Percentiles rank a stretch among this genome's conserved stretches.
These are phyloP conservation scores for Otus sunia DNA, from an alignment of 2,113 vertebrate genomes.

Conservation along the genomic window DNA sequence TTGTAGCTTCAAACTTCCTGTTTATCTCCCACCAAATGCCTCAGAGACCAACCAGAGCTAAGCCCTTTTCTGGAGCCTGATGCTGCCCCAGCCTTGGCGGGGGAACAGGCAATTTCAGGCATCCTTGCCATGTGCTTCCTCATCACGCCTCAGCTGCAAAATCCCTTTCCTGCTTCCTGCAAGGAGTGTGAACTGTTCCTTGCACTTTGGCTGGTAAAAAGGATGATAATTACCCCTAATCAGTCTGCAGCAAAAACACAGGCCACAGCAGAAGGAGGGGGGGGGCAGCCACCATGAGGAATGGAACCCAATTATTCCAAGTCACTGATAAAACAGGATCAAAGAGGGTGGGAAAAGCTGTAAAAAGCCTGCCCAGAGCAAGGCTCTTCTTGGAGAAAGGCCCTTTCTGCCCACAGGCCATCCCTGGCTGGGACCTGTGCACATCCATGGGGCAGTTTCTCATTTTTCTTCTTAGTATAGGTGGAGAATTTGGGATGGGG, in stretches of 20 bases:
- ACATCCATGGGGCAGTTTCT: neutral
- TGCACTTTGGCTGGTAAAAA: constrained; percentile 14
- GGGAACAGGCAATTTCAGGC: neutral
- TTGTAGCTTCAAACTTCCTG: neutral
- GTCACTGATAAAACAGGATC: neutral
- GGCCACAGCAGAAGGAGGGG: neutral
- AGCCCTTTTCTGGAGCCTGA: neutral
- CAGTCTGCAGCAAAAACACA: constrained; percentile 12
- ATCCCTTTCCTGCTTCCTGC: constrained; percentile 18
- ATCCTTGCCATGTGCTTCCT: constrained; percentile 22
- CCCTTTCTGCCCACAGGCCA: neutral
- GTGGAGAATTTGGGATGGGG: neutral
- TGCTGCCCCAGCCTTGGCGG: neutral
- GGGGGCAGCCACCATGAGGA: neutral
- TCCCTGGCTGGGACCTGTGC: neutral
- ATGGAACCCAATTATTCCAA: constrained; percentile 28
- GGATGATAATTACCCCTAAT: constrained; percentile 55
- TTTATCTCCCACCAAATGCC: neutral
- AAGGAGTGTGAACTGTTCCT: constrained; percentile 27
- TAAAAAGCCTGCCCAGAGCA: neutral
- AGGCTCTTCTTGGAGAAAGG: neutral
- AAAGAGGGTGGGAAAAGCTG: neutral
- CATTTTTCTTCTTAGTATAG: neutral
- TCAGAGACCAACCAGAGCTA: neutral
- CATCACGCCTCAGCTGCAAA: neutral